Base-by-base conservation (phyloP, 2,797 vertebrate species). In the Pachyuromys duprasi region DNA sequence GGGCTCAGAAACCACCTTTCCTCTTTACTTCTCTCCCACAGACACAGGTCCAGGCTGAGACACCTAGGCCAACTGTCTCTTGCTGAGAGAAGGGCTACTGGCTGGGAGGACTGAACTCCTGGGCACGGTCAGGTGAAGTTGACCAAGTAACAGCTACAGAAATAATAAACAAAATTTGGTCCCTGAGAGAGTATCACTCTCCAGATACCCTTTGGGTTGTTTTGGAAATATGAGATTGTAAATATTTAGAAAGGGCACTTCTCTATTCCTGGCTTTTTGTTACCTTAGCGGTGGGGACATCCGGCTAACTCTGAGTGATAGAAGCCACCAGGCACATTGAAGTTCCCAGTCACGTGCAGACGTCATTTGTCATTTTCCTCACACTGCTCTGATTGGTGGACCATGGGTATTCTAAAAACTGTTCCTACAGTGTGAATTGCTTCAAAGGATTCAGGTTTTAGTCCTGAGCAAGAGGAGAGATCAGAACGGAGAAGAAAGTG, bases 151-250 rank as follows among this genome's bases (percentile, higher is more conserved):
- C 5, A 24, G 26, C 5, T 45, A 45, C 8, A 65, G 28, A 26
- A 65, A 80, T 36, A 55, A 57, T 69, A 79, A 90, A 79, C 26
- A 57, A 39, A 60, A 26, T 33, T 31, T 17, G 13, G 57, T 6
- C 39, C 42, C 63, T 7, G 8, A 5, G 12, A 69, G 49, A 76
- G 24, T 69, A 49, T 57, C 39, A 57, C n/a, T 28, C 49, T 20
- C 72, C 65, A 76, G 39, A 62, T 22, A 91, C 17, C 17, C 49
- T 11, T n/a, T 28, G 53, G 24, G 31, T 22, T 95, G 8, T 83
- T 97, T 84, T 63, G 36, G 88, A 86, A 94, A 93, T 45, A 12
- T 42, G 74, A 96, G 28, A 65, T 20, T 69, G 20, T 86, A 42
- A 65, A 55, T 55, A 70, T 94, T 92, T 42, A 74, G 65, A 83